Base-by-base conservation (phyloP, 1,140 invertebrate species). In the Euwallacea fornicatus region DNA sequence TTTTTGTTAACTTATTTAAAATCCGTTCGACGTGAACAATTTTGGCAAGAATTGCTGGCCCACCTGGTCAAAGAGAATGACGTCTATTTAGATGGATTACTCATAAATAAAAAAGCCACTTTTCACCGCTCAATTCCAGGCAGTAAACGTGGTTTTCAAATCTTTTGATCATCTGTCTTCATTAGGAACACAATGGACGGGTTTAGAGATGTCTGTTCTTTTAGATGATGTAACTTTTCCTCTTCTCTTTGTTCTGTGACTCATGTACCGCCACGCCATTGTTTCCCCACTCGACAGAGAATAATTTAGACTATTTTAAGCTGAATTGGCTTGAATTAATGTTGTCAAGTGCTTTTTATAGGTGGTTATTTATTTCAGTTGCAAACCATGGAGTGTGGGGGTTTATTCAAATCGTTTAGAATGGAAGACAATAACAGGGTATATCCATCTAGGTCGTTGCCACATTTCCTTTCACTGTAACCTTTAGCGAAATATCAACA, bases 141-240 rank as follows among this genome's bases (percentile, higher is more conserved):
- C 71, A 47, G 56, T 53, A 68, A 72, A 72, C 65, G 59, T 64
- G 76, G 76, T 76, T 72, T 73, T 78, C 74, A 71, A 73, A 74
- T 79, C 73, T 73, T 75, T 74, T 74, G 69, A 78, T 78, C 77
- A 80, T 80, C 78, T 66, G 78, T 80, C 79, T 80, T 80, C 79
- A 80, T 80, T 80, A 80, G 71, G 59, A 56, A 66, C 70, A 79
- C 78, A 80, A 80, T 78, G 73, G 76, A 76, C 73, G 75, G 74
- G 72, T 77, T 76, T 68, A 69, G 72, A 71, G 76, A 76, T 74
- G 74, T 76, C 73, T 76, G 76, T 77, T 73, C 70, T 78, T 76
- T 69, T 63, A 73, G 74, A 76, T 75, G 76, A 71, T 73, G 53
- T 69, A 59, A 74, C 73, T 76, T 75, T 71, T 71, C 71, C 69